Percentiles rank a stretch among this genome's conserved stretches.
Evolutionary conservation across 2,888 invertebrate genomes (phyloP).

Genomic region (Deroplatys truncata): DNA sequence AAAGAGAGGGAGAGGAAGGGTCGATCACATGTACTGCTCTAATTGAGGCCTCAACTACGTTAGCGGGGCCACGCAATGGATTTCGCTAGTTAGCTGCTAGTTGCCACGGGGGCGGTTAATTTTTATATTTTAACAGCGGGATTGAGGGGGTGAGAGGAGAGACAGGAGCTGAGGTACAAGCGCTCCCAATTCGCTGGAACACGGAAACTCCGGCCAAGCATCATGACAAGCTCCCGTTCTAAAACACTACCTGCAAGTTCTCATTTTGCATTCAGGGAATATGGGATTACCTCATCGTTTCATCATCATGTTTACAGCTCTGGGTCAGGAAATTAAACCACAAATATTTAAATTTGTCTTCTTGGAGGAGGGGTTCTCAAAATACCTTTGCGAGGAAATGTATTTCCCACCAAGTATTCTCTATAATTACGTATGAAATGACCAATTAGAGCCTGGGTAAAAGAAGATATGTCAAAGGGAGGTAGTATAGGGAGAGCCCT

Average conservation of each 20-base stretch:
- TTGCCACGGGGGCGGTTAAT: background rate
- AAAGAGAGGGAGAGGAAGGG: background rate
- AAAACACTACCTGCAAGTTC: no score
- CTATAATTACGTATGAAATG: no score
- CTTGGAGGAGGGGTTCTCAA: no score
- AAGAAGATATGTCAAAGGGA: no score
- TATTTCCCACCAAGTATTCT: no score
- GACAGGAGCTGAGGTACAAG: background rate
- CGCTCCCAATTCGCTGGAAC: background rate
- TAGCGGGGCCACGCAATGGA: background rate
- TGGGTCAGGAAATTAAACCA: background rate
- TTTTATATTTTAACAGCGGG: background rate
- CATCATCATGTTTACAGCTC: background rate
- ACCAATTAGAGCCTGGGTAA: no score
- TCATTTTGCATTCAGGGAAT: background rate
- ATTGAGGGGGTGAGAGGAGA: no score
- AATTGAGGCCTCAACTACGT: background rate
- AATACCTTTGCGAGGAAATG: no score
- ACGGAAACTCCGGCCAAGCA: background rate
- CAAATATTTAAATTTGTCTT: background rate
- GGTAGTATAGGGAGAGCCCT: no score
- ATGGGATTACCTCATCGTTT: background rate
- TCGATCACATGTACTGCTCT: background rate
- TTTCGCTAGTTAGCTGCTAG: background rate
- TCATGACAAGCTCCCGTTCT: no score